Conservation (phyloP, 2,113 vertebrate species). For the Bubalus kerabau region DNA sequence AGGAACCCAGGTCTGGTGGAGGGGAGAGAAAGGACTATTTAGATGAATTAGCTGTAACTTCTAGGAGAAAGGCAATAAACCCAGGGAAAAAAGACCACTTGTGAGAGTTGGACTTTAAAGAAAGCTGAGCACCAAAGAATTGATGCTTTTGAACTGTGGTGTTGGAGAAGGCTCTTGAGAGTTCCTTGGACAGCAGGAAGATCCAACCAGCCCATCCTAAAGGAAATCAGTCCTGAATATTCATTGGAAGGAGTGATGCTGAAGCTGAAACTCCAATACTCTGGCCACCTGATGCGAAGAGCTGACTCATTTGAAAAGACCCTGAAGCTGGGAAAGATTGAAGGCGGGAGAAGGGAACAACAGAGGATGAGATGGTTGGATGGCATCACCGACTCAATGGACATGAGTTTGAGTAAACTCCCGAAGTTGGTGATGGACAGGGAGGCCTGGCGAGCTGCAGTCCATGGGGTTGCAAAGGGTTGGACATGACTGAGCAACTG, state of each 20-base stretch:
- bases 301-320: neutral
- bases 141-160: neutral
- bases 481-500: neutral
- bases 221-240: neutral
- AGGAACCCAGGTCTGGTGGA: neutral
- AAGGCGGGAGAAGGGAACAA: neutral
- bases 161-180: neutral
- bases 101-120: neutral
- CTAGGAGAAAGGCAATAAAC: neutral
- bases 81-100: neutral
- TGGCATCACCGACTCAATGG: neutral
- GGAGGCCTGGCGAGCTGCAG: neutral
- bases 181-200: neutral
- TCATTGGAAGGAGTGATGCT: neutral
- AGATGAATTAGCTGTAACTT: neutral
- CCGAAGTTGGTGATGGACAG: neutral
- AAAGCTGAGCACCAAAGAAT: neutral
- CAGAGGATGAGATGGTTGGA: neutral
- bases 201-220: neutral
- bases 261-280: neutral
- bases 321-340: neutral
- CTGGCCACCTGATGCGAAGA: neutral
- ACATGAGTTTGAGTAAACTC: neutral
- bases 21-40: neutral
- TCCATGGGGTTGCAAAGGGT: neutral